Conservation (phyloP, 2,888 invertebrate species). For the Synergus umbraculus region DNA sequence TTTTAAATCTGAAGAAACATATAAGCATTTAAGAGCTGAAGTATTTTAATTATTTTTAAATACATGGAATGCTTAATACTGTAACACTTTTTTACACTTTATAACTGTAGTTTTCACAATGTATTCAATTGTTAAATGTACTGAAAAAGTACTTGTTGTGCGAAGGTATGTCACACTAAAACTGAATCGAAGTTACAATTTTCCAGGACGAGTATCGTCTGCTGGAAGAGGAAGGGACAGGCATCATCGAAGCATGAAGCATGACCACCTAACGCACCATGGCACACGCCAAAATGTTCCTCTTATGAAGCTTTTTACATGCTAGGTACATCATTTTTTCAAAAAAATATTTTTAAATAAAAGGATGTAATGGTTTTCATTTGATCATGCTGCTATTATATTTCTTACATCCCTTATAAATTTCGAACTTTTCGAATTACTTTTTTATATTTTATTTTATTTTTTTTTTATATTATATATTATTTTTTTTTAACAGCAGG, state of each 20-base stretch:
- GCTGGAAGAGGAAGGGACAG: constrained; percentile 75
- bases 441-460: too few relatives aligned
- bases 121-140: neutral
- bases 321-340: neutral
- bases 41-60: too few relatives aligned
- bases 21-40: too few relatives aligned
- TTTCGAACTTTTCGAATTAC: too few relatives aligned
- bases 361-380: neutral
- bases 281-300: constrained; percentile 74
- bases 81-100: too few relatives aligned
- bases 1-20: too few relatives aligned
- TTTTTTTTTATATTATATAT: too few relatives aligned
- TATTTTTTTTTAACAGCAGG: too few relatives aligned
- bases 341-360: neutral
- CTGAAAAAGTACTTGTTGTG: constrained; percentile 40
- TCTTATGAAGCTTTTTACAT: constrained; percentile 44
- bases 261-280: constrained; percentile 71
- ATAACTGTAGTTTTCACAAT: too few relatives aligned
- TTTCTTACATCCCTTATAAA: neutral
- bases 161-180: constrained; percentile 59
- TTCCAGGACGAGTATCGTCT: constrained; percentile 66
- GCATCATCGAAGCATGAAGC: constrained; percentile 76
- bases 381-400: neutral
- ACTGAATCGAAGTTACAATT: constrained; percentile 67
- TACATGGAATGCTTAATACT: too few relatives aligned